phyloP scores from a whole-genome alignment of 2,888 invertebrate genomes.

The Trichopoda pennipes region DNA sequence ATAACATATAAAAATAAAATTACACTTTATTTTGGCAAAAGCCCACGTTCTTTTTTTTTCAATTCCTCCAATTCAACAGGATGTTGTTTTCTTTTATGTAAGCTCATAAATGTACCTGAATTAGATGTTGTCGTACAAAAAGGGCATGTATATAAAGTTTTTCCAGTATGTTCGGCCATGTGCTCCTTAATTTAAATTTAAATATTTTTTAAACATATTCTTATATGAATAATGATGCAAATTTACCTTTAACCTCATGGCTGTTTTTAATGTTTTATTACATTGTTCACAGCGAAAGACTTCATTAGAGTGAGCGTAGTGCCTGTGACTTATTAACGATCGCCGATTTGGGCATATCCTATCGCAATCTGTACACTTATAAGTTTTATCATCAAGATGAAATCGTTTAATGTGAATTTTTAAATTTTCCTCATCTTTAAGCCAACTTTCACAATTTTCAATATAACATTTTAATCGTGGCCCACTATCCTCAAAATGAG shows the following conservation, averaged over 20 bases:
- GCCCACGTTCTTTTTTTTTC: conserved; percentile 70
- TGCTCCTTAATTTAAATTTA: conserved; percentile 74
- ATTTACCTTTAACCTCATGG: conserved; percentile 77
- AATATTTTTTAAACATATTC: background rate
- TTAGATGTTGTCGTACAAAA: conserved; percentile 80
- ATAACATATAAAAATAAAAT: too few species aligned
- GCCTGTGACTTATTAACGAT: conserved; percentile 78
- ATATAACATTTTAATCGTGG: conserved; percentile 79
- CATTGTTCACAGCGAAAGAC: conserved; percentile 78
- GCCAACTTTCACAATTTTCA: conserved; percentile 79
- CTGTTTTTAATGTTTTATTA: conserved; percentile 79
- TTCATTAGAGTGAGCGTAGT: conserved; percentile 78
- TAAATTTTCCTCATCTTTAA: conserved; percentile 78
- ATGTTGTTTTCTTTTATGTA: conserved; percentile 80
- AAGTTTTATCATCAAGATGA: conserved; percentile 70
- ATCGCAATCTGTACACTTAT: conserved; percentile 76
- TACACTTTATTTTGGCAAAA: too few species aligned
- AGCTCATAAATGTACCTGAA: conserved; percentile 80
- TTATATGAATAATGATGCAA: background rate
- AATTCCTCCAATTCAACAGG: conserved; percentile 74
- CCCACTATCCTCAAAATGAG: conserved; percentile 76
- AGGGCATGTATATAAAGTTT: conserved; percentile 79
- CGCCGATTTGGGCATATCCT: conserved; percentile 78
- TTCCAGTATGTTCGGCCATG: conserved; percentile 80
- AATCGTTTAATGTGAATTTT: conserved; percentile 78